These are phyloP conservation scores for Drosophila kanekoi DNA, from an alignment of 2,888 invertebrate species.

Conservation along the genomic window DNA sequence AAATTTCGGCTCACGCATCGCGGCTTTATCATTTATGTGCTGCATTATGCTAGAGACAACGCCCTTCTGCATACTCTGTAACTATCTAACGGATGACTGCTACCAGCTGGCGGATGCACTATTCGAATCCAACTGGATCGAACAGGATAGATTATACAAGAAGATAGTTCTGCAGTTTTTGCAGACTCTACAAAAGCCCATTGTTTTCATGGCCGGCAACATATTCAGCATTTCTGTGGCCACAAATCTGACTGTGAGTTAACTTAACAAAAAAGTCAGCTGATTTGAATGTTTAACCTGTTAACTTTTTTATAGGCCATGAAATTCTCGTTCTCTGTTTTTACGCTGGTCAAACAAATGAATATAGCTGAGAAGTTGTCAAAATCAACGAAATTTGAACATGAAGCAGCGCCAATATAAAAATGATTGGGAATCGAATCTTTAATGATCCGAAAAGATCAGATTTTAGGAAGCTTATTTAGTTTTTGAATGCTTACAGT, in stretches of 20 bases:
- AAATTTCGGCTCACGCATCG: conserved; percentile 57
- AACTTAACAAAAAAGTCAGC: not conserved
- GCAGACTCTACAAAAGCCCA: conserved; percentile 67
- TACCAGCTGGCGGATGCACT: conserved; percentile 63
- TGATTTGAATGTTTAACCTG: not conserved
- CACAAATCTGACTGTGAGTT: conserved; percentile 70
- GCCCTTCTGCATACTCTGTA: conserved; percentile 77
- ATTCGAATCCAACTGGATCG: conserved; percentile 76
- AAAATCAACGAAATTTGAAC: not conserved
- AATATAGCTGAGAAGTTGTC: conserved; percentile 58
- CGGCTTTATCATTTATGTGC: conserved; percentile 59
- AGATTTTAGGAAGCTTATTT: too few relatives aligned
- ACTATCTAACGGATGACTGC: conserved; percentile 68
- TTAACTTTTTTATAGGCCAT: conserved; percentile 60
- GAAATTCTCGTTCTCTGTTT: conserved; percentile 77
- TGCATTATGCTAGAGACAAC: conserved; percentile 68
- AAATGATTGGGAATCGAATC: not conserved
- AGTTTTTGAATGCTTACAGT: too few relatives aligned
- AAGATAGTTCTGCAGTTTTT: conserved; percentile 62
- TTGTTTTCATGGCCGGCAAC: conserved; percentile 72
- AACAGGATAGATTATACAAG: conserved; percentile 59
- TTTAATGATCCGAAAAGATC: too few relatives aligned
- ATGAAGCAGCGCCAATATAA: not conserved
- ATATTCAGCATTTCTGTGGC: conserved; percentile 73
- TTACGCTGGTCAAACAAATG: conserved; percentile 75